Percentiles rank a stretch among this genome's conserved stretches.
phyloP scores from a whole-genome alignment of 2,113 vertebrate genomes.

The Tupaia chinensis region DNA sequence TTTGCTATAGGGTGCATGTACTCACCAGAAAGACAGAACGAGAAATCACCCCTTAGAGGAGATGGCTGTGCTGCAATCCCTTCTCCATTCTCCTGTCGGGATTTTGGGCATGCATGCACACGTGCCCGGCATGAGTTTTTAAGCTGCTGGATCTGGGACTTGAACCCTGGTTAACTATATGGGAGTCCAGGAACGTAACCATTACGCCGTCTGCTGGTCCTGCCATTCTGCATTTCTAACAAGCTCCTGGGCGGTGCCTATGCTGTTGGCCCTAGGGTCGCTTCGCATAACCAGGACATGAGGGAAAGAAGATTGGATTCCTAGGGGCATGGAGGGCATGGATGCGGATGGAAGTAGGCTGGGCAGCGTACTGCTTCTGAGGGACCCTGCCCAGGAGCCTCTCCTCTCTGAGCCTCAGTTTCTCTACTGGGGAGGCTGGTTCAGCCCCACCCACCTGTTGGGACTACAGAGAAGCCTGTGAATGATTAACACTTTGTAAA shows the following conservation, averaged over 20 bases:
- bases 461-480: background rate
- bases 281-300: background rate
- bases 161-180: too few species aligned
- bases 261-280: accelerated
- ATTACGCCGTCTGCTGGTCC: too few species aligned
- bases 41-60: too few species aligned
- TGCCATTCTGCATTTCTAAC: background rate
- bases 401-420: background rate
- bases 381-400: background rate
- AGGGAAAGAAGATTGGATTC: background rate
- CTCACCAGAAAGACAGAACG: too few species aligned
- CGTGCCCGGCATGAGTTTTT: too few species aligned
- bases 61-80: too few species aligned
- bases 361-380: background rate
- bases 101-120: too few species aligned
- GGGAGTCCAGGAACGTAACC: too few species aligned
- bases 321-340: background rate
- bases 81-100: too few species aligned
- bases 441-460: background rate
- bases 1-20: too few species aligned
- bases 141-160: too few species aligned
- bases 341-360: background rate
- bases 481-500: background rate
- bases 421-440: background rate
- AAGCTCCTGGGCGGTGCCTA: background rate